Conservation (phyloP, 2,888 invertebrate species). For the Eumacrocentrus americanus region DNA sequence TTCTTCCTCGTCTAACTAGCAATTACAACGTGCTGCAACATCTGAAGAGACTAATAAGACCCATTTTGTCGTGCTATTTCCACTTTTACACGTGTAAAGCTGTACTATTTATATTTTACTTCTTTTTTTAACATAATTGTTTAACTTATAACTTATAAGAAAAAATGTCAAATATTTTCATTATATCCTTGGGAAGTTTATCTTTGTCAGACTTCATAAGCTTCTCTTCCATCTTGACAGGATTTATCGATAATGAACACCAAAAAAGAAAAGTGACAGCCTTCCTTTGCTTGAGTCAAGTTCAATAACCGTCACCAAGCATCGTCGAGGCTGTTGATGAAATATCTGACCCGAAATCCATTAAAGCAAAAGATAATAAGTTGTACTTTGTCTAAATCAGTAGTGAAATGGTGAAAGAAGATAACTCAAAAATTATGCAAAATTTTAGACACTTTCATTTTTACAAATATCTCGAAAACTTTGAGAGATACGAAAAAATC, state of each 20-base stretch:
- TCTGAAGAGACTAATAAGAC: neutral
- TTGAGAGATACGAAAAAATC: too few relatives aligned
- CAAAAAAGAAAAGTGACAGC: constrained; percentile 6
- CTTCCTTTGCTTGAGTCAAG: neutral
- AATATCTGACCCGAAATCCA: neutral
- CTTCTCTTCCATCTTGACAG: constrained; percentile 1
- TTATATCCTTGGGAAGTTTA: neutral
- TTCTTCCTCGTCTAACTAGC: constrained; percentile 1
- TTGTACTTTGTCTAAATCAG: neutral
- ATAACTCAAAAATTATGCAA: too few relatives aligned
- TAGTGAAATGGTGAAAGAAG: too few relatives aligned
- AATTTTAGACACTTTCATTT: too few relatives aligned
- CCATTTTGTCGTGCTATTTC: constrained; percentile 1
- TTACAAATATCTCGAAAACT: neutral
- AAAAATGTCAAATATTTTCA: neutral
- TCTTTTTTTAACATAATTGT: neutral
- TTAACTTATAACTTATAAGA: neutral
- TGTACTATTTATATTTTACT: neutral
- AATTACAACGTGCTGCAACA: constrained; percentile 9
- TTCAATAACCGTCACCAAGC: constrained; percentile 18
- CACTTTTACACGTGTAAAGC: neutral
- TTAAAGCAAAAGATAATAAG: neutral
- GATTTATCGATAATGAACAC: constrained; percentile 4
- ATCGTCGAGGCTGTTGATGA: constrained; percentile 3
- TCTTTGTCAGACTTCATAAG: neutral